These are phyloP conservation scores for Pemphigus obesinymphae DNA, from an alignment of 1,140 invertebrate genomes.

Conservation along the genomic window DNA sequence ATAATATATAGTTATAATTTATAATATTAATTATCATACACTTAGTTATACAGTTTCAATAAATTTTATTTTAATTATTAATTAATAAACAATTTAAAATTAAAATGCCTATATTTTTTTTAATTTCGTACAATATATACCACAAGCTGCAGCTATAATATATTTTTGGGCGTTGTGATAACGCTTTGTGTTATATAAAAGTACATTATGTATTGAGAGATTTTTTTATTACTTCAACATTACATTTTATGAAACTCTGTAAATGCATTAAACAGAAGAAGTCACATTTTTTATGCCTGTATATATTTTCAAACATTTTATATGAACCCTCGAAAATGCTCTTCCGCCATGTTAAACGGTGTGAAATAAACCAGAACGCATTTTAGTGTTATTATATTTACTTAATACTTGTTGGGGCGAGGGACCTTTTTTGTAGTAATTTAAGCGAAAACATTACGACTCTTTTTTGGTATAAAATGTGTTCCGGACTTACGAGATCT, in stretches of 20 bases:
- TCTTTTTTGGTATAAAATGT: background rate
- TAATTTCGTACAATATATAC: background rate
- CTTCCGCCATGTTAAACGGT: constrained; percentile 37
- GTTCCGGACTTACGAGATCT: background rate
- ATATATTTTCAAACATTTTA: constrained; percentile 30
- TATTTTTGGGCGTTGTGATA: background rate
- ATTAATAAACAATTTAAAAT: background rate
- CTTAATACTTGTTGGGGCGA: constrained; percentile 30
- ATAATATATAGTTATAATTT: too few species aligned
- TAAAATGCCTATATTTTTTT: background rate
- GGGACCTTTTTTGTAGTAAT: constrained; percentile 1
- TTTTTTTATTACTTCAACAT: constrained; percentile 19
- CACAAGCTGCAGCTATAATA: background rate
- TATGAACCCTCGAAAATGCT: constrained; percentile 35
- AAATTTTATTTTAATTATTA: too few species aligned
- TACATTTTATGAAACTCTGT: constrained; percentile 33
- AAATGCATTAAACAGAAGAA: constrained; percentile 26
- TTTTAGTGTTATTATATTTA: constrained; percentile 39
- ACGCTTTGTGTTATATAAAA: background rate
- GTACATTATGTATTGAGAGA: background rate
- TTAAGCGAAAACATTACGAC: background rate
- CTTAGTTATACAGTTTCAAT: too few species aligned
- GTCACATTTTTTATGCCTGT: constrained; percentile 23
- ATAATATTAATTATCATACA: too few species aligned
- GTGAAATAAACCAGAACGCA: constrained; percentile 38